Percentiles rank a stretch among this genome's conserved stretches.
Evolutionary conservation across 37 sponge, comb jelly and placozoan genomes (phyloP).

Genomic region (Halichondria panicea): DNA sequence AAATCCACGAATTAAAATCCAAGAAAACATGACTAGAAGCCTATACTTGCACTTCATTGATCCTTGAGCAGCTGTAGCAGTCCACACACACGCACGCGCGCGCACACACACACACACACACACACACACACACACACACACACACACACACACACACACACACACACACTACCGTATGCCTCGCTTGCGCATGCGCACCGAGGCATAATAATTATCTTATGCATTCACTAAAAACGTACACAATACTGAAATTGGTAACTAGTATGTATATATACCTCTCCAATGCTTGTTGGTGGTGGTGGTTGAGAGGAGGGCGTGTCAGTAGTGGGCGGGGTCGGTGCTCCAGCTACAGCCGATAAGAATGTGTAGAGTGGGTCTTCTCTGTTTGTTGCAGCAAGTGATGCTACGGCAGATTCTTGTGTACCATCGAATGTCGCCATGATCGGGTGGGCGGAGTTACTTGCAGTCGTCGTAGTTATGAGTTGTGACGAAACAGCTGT

Average conservation of each 20-base stretch:
- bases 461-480: not conserved
- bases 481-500: not conserved
- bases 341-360: constrained; percentile 77
- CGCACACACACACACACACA: not conserved
- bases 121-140: not conserved
- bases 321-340: constrained; percentile 62
- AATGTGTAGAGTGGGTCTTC: constrained; percentile 80
- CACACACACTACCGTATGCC: too few species aligned
- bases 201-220: too few species aligned
- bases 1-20: too few species aligned
- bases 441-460: not conserved
- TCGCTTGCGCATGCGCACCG: too few species aligned
- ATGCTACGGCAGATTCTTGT: constrained; percentile 61
- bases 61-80: too few species aligned
- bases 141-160: too few species aligned
- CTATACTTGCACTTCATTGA: too few species aligned
- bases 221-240: too few species aligned
- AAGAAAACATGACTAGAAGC: too few species aligned
- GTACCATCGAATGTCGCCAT: constrained; percentile 65
- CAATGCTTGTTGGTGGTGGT: not conserved
- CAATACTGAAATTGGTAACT: too few species aligned
- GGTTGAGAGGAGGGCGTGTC: not conserved
- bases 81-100: too few species aligned
- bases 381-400: constrained; percentile 45
- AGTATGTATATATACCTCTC: too few species aligned